Evolutionary conservation across 1,140 invertebrate genomes (phyloP).

Genomic region (Diplogasteroides magnus): DNA sequence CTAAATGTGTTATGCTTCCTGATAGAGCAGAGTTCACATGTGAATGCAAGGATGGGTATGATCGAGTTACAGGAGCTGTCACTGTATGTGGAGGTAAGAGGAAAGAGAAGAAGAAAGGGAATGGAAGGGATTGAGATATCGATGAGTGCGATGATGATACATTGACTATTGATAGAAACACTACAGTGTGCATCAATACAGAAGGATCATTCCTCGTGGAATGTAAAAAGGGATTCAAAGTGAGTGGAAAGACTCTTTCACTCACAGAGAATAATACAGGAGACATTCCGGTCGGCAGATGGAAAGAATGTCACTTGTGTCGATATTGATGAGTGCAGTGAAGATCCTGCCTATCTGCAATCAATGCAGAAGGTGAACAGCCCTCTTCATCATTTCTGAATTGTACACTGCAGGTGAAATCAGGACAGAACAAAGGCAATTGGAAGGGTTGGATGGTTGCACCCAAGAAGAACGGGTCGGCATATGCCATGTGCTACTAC

Average conservation of each 20-base stretch:
- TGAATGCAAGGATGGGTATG: not conserved
- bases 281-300: not conserved
- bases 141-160: not conserved
- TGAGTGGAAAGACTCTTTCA: not conserved
- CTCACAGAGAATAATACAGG: not conserved
- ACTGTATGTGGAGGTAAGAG: not conserved
- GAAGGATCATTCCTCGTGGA: too few relatives aligned
- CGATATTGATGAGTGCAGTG: not conserved
- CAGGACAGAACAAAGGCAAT: not conserved
- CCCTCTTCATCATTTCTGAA: not conserved
- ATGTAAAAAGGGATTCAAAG: too few relatives aligned
- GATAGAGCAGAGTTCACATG: not conserved
- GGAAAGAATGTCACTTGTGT: not conserved
- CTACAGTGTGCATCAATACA: not conserved
- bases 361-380: not conserved
- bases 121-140: not conserved
- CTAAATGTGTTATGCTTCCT: not conserved
- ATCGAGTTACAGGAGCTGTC: not conserved
- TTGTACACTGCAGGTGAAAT: not conserved
- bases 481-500: not conserved
- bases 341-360: not conserved
- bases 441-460: not conserved
- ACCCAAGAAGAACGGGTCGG: not conserved
- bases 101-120: not conserved
- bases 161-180: not conserved